Evolutionary conservation across 2,797 vertebrate species (phyloP), one percentile per base, ranked within the genome.

Genomic region (Rhinichthys osculus): DNA sequence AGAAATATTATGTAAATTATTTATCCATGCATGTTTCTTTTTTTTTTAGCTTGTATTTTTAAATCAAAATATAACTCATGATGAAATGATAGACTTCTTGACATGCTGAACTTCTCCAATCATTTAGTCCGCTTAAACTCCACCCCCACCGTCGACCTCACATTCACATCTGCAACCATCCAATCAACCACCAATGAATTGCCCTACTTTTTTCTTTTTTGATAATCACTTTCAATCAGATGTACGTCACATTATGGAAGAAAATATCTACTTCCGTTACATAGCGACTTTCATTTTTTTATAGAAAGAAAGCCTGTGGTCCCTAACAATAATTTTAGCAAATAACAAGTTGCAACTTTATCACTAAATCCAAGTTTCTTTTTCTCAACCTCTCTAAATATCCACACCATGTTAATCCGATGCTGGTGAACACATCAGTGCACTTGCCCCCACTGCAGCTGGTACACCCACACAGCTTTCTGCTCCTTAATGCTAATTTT

Each of bases 401-500:
- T 85, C 78, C 30, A 80, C 57, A 73, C 27, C 8, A 73, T 80
- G 54, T 64, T 80, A 85, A 85, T 66, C 69, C 30, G 5, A 73
- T 81, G 52, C 69, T 81, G 69, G 69, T 72, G 77, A 85, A 38
- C 84, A 79, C 84, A 85, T 85, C 57, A 81, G 57, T 80, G 42
- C 84, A 73, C 77, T 80, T 80, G 67, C 77, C 57, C 69, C 30
- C 69, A 66, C 70, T 85, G 78, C 84, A 85, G 84, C 78, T 85
- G 69, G 40, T 81, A 85, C 84, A 85, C 78, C 84, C 84, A 85
- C 84, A 85, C 84, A 73, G 69, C 84, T 85, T 72, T 79, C 84
- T 85, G 84, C 84, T 85, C 21, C 84, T 85, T 80, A 81, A 85
- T 85, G 78, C 69, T 54, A 64, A 80, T 80, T 85, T 80, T 85